Base-by-base conservation (phyloP, 2,113 vertebrate species). In the Dipodomys stephensi region DNA sequence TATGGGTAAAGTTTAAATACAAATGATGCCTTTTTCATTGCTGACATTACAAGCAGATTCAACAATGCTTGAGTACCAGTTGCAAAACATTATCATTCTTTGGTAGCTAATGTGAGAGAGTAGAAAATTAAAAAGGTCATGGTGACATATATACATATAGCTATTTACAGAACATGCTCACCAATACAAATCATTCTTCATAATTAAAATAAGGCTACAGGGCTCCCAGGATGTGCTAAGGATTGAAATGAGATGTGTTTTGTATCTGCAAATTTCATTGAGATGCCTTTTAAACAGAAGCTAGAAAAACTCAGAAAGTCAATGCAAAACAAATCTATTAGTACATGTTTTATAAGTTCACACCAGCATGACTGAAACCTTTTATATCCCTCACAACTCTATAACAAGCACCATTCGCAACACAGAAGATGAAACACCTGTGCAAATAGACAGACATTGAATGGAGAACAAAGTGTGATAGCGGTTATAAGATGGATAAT, bases 101-200 rank as follows among this genome's bases (percentile, higher is more conserved):
- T 84, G 93, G 22, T 82, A 94, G 88, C 78, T 89, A 97, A 96
- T 92, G 30, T 87, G 87, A 97, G 96, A 95, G 23, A 95, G 95
- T 95, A 91, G 44, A 94, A 94, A 97, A 97, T 93, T 97, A 95
- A 96, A 39, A 97, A 97, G 87, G 91, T 95, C 62, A 92, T 32
- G 49, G 30, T 8, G 27, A 27, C 65, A 76, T 93, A n/a, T 16
- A 7, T 25, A 39, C 23, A 87, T 92, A 65, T 82, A 96, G 83
- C 57, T 92, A 82, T 96, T 86, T 96, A 86, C 87, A 94, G 60
- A 96, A 94, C 81, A 82, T 87, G 65, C 74, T 81, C 62, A 95
- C 28, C 32, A 80, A 49, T 74, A 77, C n/a, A 90, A 73, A 81
- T 78, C 20, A 88, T 78, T 92, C 35, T 92, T 18, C 49, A 60